These are phyloP conservation scores for Aplodontia rufa DNA, from an alignment of 2,113 vertebrate species.

Conservation along the genomic window DNA sequence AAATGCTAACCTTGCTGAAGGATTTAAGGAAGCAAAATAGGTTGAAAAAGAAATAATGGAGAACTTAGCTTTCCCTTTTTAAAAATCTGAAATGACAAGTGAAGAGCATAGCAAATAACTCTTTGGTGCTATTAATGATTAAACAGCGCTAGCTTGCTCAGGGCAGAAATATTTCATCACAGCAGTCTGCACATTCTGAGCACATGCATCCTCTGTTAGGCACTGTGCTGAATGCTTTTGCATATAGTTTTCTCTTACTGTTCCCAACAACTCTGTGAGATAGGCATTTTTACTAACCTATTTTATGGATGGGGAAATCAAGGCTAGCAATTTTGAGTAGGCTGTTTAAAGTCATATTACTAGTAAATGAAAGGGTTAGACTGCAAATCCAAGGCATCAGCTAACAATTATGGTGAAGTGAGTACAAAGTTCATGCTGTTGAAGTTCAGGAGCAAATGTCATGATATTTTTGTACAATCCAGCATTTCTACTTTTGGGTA, in stretches of 20 bases:
- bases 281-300: background rate
- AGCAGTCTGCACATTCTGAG: background rate
- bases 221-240: background rate
- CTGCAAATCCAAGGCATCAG: background rate
- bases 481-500: background rate
- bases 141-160: background rate
- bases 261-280: background rate
- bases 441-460: background rate
- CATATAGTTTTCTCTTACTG: background rate
- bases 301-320: background rate
- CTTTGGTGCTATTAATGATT: background rate
- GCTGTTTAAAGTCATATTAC: background rate
- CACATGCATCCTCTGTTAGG: background rate
- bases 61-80: background rate
- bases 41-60: background rate
- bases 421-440: too few relatives aligned
- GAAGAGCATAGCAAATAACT: background rate
- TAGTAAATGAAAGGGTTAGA: background rate
- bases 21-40: slow-evolving; percentile 9
- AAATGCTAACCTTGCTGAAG: background rate
- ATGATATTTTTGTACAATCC: background rate
- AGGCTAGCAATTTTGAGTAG: background rate
- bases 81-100: background rate
- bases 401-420: background rate
- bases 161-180: background rate